These are phyloP conservation scores for Doris montereyensis DNA, from an alignment of 2,888 invertebrate genomes.

Conservation along the genomic window DNA sequence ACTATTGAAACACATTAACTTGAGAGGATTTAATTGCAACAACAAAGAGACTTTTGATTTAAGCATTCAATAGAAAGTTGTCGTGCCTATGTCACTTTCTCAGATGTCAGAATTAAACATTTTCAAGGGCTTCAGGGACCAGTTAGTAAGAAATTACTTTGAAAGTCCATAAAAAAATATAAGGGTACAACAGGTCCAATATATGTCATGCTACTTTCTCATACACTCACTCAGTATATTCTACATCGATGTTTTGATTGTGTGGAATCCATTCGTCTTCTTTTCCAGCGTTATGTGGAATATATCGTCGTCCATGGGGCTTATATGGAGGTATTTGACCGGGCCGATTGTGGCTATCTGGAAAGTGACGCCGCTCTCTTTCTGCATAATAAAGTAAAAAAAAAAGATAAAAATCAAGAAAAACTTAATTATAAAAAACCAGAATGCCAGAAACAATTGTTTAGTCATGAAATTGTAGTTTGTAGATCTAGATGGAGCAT, in stretches of 20 bases:
- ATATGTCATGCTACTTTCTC: neutral
- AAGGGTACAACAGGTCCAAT: neutral
- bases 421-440: neutral
- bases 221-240: conserved; percentile 61
- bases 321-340: conserved; percentile 45
- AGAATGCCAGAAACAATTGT: neutral
- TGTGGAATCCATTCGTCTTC: conserved; percentile 66
- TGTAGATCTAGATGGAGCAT: no score
- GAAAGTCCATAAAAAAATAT: no score
- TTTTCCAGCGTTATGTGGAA: conserved; percentile 62
- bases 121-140: no score
- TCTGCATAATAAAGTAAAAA: conserved; percentile 49
- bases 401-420: neutral
- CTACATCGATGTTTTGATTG: conserved; percentile 53
- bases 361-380: conserved; percentile 63
- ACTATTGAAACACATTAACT: no score
- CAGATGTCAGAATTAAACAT: no score
- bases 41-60: no score
- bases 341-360: conserved; percentile 52
- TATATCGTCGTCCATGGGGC: conserved; percentile 57
- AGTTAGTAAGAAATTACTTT: no score
- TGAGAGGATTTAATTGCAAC: no score
- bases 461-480: neutral
- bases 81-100: no score
- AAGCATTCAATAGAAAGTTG: no score